Evolutionary conservation across 2,113 vertebrate genomes (phyloP).

Genomic region (Maccullochella peelii): DNA sequence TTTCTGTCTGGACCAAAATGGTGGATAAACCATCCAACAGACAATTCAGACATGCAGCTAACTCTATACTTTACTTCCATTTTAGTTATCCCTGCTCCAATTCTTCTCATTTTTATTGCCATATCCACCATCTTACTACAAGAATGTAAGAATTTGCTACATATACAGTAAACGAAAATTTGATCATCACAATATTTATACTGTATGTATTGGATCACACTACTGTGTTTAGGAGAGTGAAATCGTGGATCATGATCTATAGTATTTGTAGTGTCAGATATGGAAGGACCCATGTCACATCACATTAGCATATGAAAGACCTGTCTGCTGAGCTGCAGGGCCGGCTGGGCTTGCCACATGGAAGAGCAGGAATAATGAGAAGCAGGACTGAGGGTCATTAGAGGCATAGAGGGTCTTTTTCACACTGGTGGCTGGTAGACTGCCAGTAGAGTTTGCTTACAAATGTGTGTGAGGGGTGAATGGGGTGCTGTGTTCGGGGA

Average conservation of each 20-base stretch:
- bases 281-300: not conserved
- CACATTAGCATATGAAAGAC: slow-evolving; percentile 19
- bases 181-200: too few relatives aligned
- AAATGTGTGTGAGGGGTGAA: not conserved
- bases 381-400: slow-evolving; percentile 32
- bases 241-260: not conserved
- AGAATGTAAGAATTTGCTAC: too few relatives aligned
- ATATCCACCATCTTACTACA: not conserved
- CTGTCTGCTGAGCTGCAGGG: slow-evolving; percentile 33
- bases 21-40: too few relatives aligned
- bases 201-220: too few relatives aligned
- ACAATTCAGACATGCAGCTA: too few relatives aligned
- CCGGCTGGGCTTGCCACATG: slow-evolving; percentile 31
- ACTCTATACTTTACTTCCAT: not conserved
- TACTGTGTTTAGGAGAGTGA: slow-evolving; percentile 5
- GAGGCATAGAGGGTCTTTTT: slow-evolving; percentile 12
- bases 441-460: not conserved
- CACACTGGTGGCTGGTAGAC: slow-evolving; percentile 7
- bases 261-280: slow-evolving; percentile 22
- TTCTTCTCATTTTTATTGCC: not conserved
- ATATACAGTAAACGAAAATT: too few relatives aligned
- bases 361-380: slow-evolving; percentile 59
- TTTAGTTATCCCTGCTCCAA: not conserved
- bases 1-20: too few relatives aligned
- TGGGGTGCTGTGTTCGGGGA: not conserved